Evolutionary conservation across 2,888 invertebrate species (phyloP).

Genomic region (Cremastinae sp.): DNA sequence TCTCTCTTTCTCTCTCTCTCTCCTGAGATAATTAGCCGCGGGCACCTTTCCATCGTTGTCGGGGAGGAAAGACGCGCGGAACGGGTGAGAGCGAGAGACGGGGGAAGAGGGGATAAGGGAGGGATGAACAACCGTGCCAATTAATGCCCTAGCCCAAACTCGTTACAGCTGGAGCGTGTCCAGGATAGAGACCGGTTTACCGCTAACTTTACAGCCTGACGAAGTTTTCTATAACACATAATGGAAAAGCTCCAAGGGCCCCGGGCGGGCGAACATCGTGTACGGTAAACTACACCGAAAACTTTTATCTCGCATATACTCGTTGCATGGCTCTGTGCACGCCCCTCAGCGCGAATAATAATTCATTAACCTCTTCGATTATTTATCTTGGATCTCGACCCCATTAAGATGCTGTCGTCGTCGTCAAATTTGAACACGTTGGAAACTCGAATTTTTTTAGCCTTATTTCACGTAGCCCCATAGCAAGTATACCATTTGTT

Average conservation of each 20-base stretch:
- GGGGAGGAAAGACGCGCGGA: slow-evolving; percentile 38
- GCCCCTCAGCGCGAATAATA: background rate
- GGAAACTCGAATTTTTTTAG: background rate
- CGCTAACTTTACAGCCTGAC: slow-evolving; percentile 49
- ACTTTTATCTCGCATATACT: background rate
- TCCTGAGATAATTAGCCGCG: slow-evolving; percentile 54
- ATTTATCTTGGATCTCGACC: too few relatives aligned
- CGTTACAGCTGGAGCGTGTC: slow-evolving; percentile 39
- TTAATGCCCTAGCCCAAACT: slow-evolving; percentile 48
- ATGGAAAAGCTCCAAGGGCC: slow-evolving; percentile 44
- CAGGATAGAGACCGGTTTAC: slow-evolving; percentile 21
- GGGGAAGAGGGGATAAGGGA: too few relatives aligned
- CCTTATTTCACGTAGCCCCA: too few relatives aligned
- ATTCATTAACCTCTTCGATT: background rate
- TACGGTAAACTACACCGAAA: slow-evolving; percentile 15
- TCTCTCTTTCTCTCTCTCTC: too few relatives aligned
- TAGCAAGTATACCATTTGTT: too few relatives aligned
- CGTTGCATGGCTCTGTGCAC: background rate
- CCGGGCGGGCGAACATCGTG: slow-evolving; percentile 13
- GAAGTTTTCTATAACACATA: slow-evolving; percentile 48
- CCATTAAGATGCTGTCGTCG: too few relatives aligned
- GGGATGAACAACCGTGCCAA: slow-evolving; percentile 39
- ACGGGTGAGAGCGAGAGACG: slow-evolving; percentile 2
- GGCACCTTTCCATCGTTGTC: slow-evolving; percentile 36
- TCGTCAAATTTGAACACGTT: too few relatives aligned